These are phyloP conservation scores for Dendrolimus pini DNA, from an alignment of 2,888 invertebrate genomes.

Conservation along the genomic window DNA sequence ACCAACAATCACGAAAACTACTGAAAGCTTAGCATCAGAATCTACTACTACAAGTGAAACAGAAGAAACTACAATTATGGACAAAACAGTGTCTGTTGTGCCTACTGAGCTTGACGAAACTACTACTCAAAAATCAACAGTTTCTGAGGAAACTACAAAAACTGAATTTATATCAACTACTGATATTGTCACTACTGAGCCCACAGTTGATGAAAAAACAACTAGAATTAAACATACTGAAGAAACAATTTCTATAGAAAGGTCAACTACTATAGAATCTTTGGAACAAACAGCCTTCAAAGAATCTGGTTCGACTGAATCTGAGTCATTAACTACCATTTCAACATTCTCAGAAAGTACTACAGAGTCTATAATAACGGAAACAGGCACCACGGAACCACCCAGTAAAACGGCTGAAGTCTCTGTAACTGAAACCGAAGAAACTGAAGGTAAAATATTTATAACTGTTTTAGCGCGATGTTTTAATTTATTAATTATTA, in stretches of 20 bases:
- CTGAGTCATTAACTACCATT: not conserved
- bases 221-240: not conserved
- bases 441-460: slow-evolving; percentile 2
- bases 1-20: slow-evolving; percentile 10
- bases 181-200: slow-evolving; percentile 2
- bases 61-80: not conserved
- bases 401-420: not conserved
- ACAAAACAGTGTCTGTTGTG: slow-evolving; percentile 2
- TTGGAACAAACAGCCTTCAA: not conserved
- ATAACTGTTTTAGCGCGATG: too few relatives aligned
- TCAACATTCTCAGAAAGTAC: not conserved
- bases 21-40: slow-evolving; percentile 12
- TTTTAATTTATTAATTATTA: too few relatives aligned
- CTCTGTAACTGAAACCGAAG: slow-evolving; percentile 3
- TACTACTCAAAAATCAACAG: not conserved
- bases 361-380: not conserved
- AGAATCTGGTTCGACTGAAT: not conserved
- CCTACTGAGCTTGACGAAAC: not conserved
- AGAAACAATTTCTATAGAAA: not conserved
- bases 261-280: too few relatives aligned
- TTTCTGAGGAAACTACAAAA: slow-evolving; percentile 6
- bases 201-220: not conserved
- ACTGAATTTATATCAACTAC: not conserved
- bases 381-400: not conserved
- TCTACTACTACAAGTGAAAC: slow-evolving; percentile 5